Conservation (phyloP, 2,888 invertebrate species). For the Sceliomorpha sp. region DNA sequence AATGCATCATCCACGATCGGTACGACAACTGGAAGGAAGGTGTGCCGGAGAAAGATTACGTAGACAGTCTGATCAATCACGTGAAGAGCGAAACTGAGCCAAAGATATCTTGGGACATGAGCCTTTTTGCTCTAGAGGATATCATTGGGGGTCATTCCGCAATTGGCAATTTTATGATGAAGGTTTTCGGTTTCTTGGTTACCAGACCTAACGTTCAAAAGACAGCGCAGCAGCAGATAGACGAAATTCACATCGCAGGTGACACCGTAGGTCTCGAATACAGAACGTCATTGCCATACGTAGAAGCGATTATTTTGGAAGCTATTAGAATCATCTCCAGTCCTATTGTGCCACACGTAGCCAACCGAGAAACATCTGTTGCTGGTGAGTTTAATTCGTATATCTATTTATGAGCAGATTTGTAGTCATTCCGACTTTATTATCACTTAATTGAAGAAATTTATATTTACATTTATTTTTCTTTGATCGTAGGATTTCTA, state of each 20-base stretch:
- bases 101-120: constrained; percentile 81
- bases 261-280: constrained; percentile 78
- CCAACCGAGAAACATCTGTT: constrained; percentile 84
- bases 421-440: too few relatives aligned
- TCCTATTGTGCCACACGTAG: constrained; percentile 86
- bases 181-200: constrained; percentile 83
- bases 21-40: constrained; percentile 72
- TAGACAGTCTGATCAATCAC: constrained; percentile 83
- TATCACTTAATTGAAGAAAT: background rate
- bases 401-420: background rate
- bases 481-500: constrained; percentile 81
- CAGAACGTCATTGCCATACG: constrained; percentile 82
- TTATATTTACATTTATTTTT: constrained; percentile 13
- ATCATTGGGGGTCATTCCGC: constrained; percentile 85
- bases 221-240: constrained; percentile 83
- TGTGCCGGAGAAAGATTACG: constrained; percentile 81
- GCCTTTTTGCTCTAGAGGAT: constrained; percentile 82
- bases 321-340: constrained; percentile 84
- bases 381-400: constrained; percentile 81
- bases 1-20: constrained; percentile 81
- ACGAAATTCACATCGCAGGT: constrained; percentile 64
- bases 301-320: constrained; percentile 84
- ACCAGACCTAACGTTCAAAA: constrained; percentile 82
- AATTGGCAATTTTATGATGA: constrained; percentile 84
- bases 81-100: constrained; percentile 80